Evolutionary conservation across 2,113 vertebrate genomes (phyloP), one percentile per base, ranked within the genome.

Genomic region (Gambusia holbrooki): DNA sequence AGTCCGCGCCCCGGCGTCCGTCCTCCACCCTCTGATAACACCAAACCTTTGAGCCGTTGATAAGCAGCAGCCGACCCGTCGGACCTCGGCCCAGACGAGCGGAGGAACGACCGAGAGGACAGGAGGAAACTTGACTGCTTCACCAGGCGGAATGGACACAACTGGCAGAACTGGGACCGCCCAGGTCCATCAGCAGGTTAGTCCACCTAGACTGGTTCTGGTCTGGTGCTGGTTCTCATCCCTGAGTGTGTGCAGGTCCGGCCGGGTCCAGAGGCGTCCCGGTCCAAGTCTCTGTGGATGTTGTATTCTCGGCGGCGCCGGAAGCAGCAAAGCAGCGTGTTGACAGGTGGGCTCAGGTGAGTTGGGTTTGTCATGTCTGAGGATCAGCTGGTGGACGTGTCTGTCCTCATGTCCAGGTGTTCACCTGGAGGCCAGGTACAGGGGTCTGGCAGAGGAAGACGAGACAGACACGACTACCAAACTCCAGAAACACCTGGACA

Each of bases 391-490:
- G 11, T 25, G 2, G 19, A 19, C 40, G 40, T 40, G 1, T 40
- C 8, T 61, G 19, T 30, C 22, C 32, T n/a, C 0, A 1, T 51
- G 0, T 66, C 13, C 70, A 93, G 92, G 81, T 14, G 70, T 87
- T 45, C 33, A 58, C 14, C 19, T 66, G 19, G 69, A 81, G 40
- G 75, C n/a, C 0, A 86, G 68, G 66, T 94, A 90, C 84, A 64
- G 66, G 33, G 93, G 93, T 30, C 81, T 94, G 45, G 88, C 90
- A 32, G 76, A 77, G 65, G 89, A 93, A 12, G 86, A 92, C 0
- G 69, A 87, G 35, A 76, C 28, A 0, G 91, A 94, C 30, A 58
- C 72, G 17, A 22, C 19, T 0, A 35, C 65, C 33, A 82, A 74
- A 69, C 83, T 69, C 8, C 75, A 66, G 11, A 30, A 66, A 9